Evolutionary conservation across 2,113 vertebrate genomes (phyloP), one percentile per base, ranked within the genome.

Genomic region (Tragelaphus scriptus): DNA sequence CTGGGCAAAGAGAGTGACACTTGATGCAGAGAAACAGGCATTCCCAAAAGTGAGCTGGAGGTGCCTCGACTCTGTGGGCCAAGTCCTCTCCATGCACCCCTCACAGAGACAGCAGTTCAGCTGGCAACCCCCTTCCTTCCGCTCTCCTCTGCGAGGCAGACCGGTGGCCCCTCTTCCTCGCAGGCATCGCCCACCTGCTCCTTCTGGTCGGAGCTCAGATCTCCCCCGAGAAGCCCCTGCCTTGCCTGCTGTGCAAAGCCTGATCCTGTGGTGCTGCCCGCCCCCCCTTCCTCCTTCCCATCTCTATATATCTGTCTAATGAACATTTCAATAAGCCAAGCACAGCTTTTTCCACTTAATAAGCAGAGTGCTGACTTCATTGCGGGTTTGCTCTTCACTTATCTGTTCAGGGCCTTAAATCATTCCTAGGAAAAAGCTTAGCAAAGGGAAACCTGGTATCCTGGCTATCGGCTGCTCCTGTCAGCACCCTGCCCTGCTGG

Each of bases 311-410:
- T 99, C 98, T 99, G 98, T 98, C 98, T 99, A 99, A 99, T 99
- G 99, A 99, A 99, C 98, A 98, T 98, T 98, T 98, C 98, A 99
- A 97, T 99, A 98, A 99, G 99, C 98, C 98, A 92, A 99, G 98
- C 98, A 98, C 97, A 98, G 98, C 99, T 98, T 98, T 99, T 99
- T 98, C 98, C 98, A 98, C 98, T 99, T 99, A 99, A 99, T 99
- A 99, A 99, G 99, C 98, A 99, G 98, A 99, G 98, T 99, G 99
- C 99, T 99, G 98, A 99, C 99, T 99, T 99, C 98, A 99, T 99
- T 99, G 98, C 98, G 97, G 98, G 92, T 97, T 98, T 97, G 71
- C 59, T 90, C 88, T 61, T 97, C 85, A 98, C 98, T 98, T 98
- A 98, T 99, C 98, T 98, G 98, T 98, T 98, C 97, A 49, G 95